These are phyloP conservation scores for Dione vanillae DNA, from an alignment of 2,888 invertebrate species.

Conservation along the genomic window DNA sequence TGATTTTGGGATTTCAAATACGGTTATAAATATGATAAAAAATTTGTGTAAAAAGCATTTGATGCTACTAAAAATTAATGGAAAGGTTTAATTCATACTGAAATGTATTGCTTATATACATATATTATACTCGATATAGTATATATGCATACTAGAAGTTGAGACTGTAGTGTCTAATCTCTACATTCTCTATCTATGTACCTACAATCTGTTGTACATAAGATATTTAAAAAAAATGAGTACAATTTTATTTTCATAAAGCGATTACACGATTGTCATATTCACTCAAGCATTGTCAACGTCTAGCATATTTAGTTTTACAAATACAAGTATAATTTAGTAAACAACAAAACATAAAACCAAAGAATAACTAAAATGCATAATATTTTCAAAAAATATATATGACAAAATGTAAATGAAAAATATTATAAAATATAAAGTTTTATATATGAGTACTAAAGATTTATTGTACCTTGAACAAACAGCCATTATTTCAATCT, in stretches of 20 bases:
- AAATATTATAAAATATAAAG: background rate
- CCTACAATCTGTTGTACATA: background rate
- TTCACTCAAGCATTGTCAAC: background rate
- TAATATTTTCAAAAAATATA: background rate
- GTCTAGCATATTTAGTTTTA: background rate
- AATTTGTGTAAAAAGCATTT: too few relatives aligned
- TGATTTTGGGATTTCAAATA: too few relatives aligned
- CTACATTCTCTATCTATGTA: background rate
- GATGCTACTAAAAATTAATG: too few relatives aligned
- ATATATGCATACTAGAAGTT: too few relatives aligned
- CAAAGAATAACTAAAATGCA: background rate
- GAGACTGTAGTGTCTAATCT: background rate
- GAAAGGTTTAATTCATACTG: too few relatives aligned
- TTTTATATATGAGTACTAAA: background rate
- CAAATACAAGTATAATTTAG: constrained; percentile 6
- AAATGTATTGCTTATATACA: too few relatives aligned
- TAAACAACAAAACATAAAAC: background rate
- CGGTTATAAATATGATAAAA: too few relatives aligned
- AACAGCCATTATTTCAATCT: constrained; percentile 6
- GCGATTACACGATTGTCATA: background rate
- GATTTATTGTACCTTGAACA: background rate
- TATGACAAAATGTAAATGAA: background rate
- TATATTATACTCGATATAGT: too few relatives aligned
- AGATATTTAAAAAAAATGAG: background rate
- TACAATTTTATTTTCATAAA: constrained; percentile 3